These are phyloP conservation scores for Aphelinus certus DNA, from an alignment of 1,140 invertebrate genomes.

Conservation along the genomic window DNA sequence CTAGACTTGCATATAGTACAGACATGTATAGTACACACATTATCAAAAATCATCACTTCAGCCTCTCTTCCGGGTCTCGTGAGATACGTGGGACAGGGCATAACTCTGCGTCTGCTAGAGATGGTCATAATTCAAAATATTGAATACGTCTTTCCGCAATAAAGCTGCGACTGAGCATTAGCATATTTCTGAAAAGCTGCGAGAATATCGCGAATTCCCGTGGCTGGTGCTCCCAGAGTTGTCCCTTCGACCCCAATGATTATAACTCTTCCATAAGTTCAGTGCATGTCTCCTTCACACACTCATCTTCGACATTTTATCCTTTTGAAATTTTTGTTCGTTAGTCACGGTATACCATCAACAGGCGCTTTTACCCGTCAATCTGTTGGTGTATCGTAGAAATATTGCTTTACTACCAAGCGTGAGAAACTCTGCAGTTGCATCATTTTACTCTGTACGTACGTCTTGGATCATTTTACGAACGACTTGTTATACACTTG, in stretches of 20 bases:
- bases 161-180: not conserved
- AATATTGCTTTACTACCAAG: not conserved
- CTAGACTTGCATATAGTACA: too few relatives aligned
- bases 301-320: too few relatives aligned
- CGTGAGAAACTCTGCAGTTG: not conserved
- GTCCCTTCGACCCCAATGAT: constrained; percentile 47
- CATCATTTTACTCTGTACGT: not conserved
- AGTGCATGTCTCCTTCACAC: too few relatives aligned
- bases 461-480: too few relatives aligned
- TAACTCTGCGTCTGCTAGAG: constrained; percentile 35
- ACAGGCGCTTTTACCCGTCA: not conserved
- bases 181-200: constrained; percentile 24
- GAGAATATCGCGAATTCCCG: constrained; percentile 33
- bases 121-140: constrained; percentile 44
- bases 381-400: not conserved
- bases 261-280: constrained; percentile 45
- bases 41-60: too few relatives aligned
- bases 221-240: not conserved
- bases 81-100: not conserved
- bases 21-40: too few relatives aligned
- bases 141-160: constrained; percentile 24
- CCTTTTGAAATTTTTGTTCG: too few relatives aligned
- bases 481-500: too few relatives aligned
- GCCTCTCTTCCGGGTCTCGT: too few relatives aligned
- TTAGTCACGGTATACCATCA: too few relatives aligned